Percentiles rank a stretch among this genome's conserved stretches.
phyloP scores from a whole-genome alignment of 23 tunicate genomes.

The Ciona savignyi region DNA sequence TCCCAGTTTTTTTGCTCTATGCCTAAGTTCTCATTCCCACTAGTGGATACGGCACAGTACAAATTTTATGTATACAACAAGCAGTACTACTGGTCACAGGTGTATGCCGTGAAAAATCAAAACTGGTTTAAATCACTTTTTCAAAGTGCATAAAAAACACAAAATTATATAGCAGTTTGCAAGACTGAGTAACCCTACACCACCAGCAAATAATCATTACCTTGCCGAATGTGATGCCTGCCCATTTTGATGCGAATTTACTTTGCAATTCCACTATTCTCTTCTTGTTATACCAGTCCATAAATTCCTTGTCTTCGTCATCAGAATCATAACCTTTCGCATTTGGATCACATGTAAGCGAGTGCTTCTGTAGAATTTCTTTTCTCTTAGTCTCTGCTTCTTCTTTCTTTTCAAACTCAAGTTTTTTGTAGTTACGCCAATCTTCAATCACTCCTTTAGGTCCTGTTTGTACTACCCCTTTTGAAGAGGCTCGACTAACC shows the following conservation, averaged over 20 bases:
- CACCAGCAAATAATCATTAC: conserved; percentile 14
- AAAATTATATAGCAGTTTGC: not conserved
- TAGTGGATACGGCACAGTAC: not conserved
- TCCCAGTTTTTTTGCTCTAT: too few relatives aligned
- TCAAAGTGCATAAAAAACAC: not conserved
- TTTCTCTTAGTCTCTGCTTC: conserved; percentile 37
- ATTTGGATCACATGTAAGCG: conserved; percentile 60
- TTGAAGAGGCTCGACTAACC: not conserved
- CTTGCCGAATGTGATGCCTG: conserved; percentile 72
- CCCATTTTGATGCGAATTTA: conserved; percentile 69
- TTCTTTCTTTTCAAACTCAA: conserved; percentile 51
- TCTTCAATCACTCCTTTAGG: conserved; percentile 96
- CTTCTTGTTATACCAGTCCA: conserved; percentile 58
- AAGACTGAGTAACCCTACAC: not conserved
- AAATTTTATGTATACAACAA: not conserved
- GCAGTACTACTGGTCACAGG: too few relatives aligned
- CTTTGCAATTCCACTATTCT: conserved; percentile 68
- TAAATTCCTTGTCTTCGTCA: conserved; percentile 61
- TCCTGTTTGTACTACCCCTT: conserved; percentile 49
- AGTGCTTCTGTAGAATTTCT: conserved; percentile 45
- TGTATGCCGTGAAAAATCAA: too few relatives aligned
- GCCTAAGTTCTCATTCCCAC: too few relatives aligned
- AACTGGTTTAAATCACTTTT: too few relatives aligned
- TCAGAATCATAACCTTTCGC: conserved; percentile 31
- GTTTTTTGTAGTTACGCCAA: conserved; percentile 55